A percentile compares a stretch with the other conserved stretches of the same genome.
Conservation (phyloP, 2,113 vertebrate species). For the Leucopternis melanops region DNA sequence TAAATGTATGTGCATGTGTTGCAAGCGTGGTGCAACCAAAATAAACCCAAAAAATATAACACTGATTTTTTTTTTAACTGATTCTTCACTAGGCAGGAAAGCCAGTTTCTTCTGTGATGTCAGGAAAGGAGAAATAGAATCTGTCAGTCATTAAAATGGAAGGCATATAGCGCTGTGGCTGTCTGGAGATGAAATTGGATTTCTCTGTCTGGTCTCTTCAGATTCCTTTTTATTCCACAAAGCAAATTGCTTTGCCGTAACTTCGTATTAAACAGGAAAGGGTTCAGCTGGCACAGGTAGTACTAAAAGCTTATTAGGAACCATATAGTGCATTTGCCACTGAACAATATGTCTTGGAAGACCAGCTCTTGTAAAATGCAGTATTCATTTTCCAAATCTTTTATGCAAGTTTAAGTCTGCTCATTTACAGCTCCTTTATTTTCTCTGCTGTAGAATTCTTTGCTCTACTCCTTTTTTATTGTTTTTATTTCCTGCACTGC, state of each 20-base stretch:
- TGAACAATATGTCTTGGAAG: not conserved
- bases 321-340: not conserved
- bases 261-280: slow-evolving; percentile 35
- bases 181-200: slow-evolving; percentile 71
- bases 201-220: slow-evolving; percentile 55
- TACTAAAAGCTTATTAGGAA: slow-evolving; percentile 53
- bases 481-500: not conserved
- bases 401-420: not conserved
- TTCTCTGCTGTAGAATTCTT: not conserved
- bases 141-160: slow-evolving; percentile 67
- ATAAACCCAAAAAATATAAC: not conserved
- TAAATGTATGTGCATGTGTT: not conserved
- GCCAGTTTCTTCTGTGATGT: not conserved
- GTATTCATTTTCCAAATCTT: slow-evolving; percentile 29
- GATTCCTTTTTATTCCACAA: slow-evolving; percentile 67
- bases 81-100: not conserved
- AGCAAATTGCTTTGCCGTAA: slow-evolving; percentile 66
- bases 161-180: slow-evolving; percentile 5
- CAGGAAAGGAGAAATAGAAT: slow-evolving; percentile 31
- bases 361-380: slow-evolving; percentile 3
- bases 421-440: not conserved
- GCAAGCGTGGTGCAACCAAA: not conserved
- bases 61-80: not conserved
- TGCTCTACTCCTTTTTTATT: not conserved
- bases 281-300: slow-evolving; percentile 17